These are phyloP conservation scores for Eubucco bourcierii DNA, from an alignment of 2,113 vertebrate genomes.

Conservation along the genomic window DNA sequence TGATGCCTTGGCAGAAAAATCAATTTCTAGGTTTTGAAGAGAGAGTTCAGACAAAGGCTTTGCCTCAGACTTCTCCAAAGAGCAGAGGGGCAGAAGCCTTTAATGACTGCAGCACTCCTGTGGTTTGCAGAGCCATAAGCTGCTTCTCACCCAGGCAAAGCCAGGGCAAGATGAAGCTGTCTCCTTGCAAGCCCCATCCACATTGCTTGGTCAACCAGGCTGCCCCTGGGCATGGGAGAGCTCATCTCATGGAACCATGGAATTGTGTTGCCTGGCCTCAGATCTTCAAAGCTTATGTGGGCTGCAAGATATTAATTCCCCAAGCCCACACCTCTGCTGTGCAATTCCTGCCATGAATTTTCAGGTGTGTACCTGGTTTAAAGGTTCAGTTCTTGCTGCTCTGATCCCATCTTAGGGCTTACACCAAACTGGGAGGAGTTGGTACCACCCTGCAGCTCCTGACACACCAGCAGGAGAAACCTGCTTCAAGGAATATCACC, in stretches of 20 bases:
- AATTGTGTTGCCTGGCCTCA: too few relatives aligned
- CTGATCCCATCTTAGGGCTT: neutral
- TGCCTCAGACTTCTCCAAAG: neutral
- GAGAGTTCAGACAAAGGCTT: neutral
- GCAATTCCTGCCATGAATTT: neutral
- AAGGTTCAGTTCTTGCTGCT: neutral
- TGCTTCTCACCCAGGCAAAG: neutral
- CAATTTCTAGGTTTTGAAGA: neutral
- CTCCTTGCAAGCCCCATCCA: neutral
- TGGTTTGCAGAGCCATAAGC: neutral
- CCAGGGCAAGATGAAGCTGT: neutral
- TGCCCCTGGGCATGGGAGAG: neutral
- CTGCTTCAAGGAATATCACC: neutral
- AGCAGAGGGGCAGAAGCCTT: neutral
- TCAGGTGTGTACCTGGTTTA: neutral
- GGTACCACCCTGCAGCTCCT: neutral
- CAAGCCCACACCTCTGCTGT: neutral
- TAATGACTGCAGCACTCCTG: neutral
- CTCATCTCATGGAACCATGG: too few relatives aligned
- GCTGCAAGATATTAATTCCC: neutral
- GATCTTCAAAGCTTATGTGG: neutral
- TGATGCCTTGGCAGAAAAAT: neutral
- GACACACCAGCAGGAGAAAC: neutral
- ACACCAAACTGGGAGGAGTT: neutral
- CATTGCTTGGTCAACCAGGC: neutral